phyloP scores from a whole-genome alignment of 2,797 vertebrate genomes.

The Enteromius radiatus region DNA sequence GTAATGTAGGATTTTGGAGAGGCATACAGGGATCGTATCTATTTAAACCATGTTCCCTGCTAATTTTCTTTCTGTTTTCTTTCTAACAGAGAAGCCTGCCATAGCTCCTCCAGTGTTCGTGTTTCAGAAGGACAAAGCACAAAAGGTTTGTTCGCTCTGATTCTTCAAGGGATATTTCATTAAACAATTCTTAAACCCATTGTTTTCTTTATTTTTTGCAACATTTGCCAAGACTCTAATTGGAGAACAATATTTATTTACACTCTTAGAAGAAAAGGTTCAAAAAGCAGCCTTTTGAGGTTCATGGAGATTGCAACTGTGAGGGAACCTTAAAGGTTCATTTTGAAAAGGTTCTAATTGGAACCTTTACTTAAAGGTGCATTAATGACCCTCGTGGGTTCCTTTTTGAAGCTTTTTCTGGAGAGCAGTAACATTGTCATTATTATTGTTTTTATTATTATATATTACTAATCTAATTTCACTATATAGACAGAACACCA shows the following conservation, averaged over 20 bases:
- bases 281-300: no score
- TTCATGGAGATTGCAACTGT: no score
- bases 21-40: not conserved
- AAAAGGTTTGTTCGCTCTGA: conserved; percentile 86
- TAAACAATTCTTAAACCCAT: not conserved
- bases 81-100: conserved; percentile 94
- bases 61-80: conserved; percentile 58
- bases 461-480: no score
- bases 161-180: not conserved
- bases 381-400: no score
- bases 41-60: not conserved
- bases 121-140: conserved; percentile 99
- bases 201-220: not conserved
- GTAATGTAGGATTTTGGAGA: not conserved
- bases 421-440: no score
- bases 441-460: no score
- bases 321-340: no score
- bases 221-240: not conserved
- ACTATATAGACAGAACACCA: no score
- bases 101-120: conserved; percentile 98
- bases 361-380: no score
- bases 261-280: no score
- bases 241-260: not conserved
- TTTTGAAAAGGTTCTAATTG: no score
- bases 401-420: no score